phyloP scores from a whole-genome alignment of 2,888 invertebrate genomes.

The Philopedon plagiatum region DNA sequence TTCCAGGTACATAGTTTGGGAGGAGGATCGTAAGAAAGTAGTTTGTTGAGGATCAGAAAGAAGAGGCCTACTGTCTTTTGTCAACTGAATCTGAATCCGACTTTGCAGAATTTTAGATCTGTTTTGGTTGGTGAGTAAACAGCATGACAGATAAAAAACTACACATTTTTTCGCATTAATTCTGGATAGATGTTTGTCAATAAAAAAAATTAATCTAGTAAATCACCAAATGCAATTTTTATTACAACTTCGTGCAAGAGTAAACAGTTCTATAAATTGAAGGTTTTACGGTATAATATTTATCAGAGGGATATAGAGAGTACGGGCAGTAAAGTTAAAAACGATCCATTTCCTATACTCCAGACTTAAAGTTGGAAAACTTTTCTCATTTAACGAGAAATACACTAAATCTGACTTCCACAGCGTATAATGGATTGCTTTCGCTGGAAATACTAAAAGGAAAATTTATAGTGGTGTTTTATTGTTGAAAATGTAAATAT shows the following conservation, averaged over 20 bases:
- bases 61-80: too few relatives aligned
- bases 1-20: too few relatives aligned
- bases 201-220: too few relatives aligned
- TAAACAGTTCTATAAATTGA: slow-evolving; percentile 31
- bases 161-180: too few relatives aligned
- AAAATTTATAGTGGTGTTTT: background rate
- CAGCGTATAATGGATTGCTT: slow-evolving; percentile 24
- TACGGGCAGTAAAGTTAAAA: slow-evolving; percentile 32
- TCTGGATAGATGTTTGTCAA: too few relatives aligned
- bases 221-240: slow-evolving; percentile 3
- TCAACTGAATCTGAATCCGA: too few relatives aligned
- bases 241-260: slow-evolving; percentile 5
- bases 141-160: too few relatives aligned
- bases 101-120: too few relatives aligned
- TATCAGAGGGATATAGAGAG: background rate
- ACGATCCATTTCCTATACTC: slow-evolving; percentile 43
- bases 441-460: background rate
- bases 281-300: slow-evolving; percentile 11
- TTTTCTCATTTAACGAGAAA: slow-evolving; percentile 38
- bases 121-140: too few relatives aligned
- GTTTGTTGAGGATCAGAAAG: too few relatives aligned
- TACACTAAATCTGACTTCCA: slow-evolving; percentile 10
- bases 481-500: too few relatives aligned
- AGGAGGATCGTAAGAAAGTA: too few relatives aligned
- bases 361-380: slow-evolving; percentile 32